These are phyloP conservation scores for Drosophila paulistorum DNA, from an alignment of 1,140 invertebrate species.

Conservation along the genomic window DNA sequence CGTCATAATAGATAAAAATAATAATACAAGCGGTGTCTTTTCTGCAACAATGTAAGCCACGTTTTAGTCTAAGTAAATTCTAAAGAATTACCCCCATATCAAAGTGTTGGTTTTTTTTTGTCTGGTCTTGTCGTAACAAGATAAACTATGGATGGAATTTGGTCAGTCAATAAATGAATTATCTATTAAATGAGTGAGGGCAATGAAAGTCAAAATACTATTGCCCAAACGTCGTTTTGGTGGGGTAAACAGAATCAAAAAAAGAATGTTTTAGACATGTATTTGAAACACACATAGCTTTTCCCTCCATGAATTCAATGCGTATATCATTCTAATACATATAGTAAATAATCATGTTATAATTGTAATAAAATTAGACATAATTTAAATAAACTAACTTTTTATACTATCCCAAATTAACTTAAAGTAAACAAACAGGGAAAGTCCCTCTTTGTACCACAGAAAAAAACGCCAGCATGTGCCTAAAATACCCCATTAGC, in stretches of 20 bases:
- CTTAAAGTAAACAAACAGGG: too few relatives aligned
- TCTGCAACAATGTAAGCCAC: slow-evolving; percentile 25
- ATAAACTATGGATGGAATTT: not conserved
- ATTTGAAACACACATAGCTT: too few relatives aligned
- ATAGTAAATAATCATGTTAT: too few relatives aligned
- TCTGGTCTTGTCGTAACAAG: slow-evolving; percentile 28
- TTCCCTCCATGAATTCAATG: too few relatives aligned
- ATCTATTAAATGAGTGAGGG: not conserved
- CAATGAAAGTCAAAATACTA: slow-evolving; percentile 4
- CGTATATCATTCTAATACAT: too few relatives aligned
- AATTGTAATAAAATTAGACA: too few relatives aligned
- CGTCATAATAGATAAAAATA: slow-evolving; percentile 11
- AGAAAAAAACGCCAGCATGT: not conserved
- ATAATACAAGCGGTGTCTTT: slow-evolving; percentile 15
- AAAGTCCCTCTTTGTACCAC: too few relatives aligned
- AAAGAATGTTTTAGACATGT: too few relatives aligned
- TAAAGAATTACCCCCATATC: slow-evolving; percentile 47
- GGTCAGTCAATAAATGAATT: not conserved
- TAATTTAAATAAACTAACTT: too few relatives aligned
- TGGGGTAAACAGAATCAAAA: too few relatives aligned
- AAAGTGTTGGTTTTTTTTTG: not conserved
- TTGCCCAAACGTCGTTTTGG: slow-evolving; percentile 6
- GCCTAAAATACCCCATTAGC: not conserved
- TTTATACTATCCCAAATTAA: too few relatives aligned
- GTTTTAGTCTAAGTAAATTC: slow-evolving; percentile 36